Percentiles rank a stretch among this genome's conserved stretches.
phyloP scores from a whole-genome alignment of 1,140 invertebrate species.

The Camponotus pennsylvanicus region DNA sequence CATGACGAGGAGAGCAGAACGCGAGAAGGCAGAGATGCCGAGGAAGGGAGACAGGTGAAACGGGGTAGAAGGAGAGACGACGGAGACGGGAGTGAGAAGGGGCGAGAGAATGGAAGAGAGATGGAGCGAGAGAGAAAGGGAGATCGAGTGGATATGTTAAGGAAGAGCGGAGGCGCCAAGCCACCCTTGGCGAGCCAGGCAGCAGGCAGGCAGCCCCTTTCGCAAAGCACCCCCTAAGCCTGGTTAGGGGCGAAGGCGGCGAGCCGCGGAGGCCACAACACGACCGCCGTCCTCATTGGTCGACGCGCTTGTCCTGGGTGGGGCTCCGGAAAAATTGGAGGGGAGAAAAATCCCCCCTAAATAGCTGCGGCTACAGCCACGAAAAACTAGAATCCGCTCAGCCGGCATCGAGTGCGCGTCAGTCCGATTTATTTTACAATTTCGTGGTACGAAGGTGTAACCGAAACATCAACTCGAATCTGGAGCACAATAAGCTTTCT shows the following conservation, averaged over 20 bases:
- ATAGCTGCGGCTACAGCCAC: conserved; percentile 83
- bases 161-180: conserved; percentile 69
- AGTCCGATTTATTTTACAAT: conserved; percentile 42
- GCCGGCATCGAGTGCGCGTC: conserved; percentile 84
- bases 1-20: conserved; percentile 56
- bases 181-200: conserved; percentile 69
- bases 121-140: conserved; percentile 53
- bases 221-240: conserved; percentile 79
- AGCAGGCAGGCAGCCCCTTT: conserved; percentile 75
- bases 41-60: conserved; percentile 35
- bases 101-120: background rate
- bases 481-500: background rate
- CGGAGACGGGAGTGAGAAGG: background rate
- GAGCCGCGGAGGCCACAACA: conserved; percentile 86
- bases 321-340: conserved; percentile 85
- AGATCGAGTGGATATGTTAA: conserved; percentile 53
- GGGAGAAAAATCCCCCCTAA: conserved; percentile 86
- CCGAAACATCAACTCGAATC: conserved; percentile 23
- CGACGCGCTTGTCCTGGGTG: conserved; percentile 83
- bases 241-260: conserved; percentile 84
- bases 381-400: conserved; percentile 86
- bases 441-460: background rate
- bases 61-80: background rate
- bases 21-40: conserved; percentile 11
- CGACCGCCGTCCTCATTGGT: conserved; percentile 86